phyloP scores from a whole-genome alignment of 2,888 invertebrate species.

The Amphipyra berbera region DNA sequence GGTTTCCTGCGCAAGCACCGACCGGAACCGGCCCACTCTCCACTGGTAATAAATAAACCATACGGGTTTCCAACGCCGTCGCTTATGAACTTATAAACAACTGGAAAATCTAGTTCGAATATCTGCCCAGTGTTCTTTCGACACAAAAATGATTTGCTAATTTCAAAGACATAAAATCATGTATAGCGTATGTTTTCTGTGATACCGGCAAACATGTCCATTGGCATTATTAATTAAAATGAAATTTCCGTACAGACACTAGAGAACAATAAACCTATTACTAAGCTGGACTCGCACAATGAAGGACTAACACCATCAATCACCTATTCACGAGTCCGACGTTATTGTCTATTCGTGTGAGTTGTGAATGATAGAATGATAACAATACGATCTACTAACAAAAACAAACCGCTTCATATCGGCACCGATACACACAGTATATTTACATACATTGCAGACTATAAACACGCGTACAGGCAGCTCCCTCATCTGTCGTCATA shows the following conservation, averaged over 20 bases:
- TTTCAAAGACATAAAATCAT: not conserved
- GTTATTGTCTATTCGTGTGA: constrained; percentile 67
- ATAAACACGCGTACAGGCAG: constrained; percentile 65
- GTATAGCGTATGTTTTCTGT: not conserved
- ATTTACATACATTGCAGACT: constrained; percentile 65
- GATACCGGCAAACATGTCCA: constrained; percentile 21
- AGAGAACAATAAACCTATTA: constrained; percentile 46
- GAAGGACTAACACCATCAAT: constrained; percentile 53
- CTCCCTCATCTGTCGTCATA: constrained; percentile 57
- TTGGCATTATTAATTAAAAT: constrained; percentile 40
- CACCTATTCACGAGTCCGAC: constrained; percentile 49
- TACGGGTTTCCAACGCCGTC: constrained; percentile 55
- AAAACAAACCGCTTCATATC: constrained; percentile 72
- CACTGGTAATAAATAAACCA: constrained; percentile 76
- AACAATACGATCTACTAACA: constrained; percentile 69
- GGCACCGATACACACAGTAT: constrained; percentile 49
- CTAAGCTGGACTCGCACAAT: constrained; percentile 55
- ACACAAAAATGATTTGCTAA: not conserved
- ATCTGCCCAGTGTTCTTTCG: not conserved
- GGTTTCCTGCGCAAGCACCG: constrained; percentile 77
- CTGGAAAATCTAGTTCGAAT: constrained; percentile 34
- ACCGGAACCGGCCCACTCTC: constrained; percentile 76
- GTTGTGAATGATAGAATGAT: constrained; percentile 70
- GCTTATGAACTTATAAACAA: constrained; percentile 60
- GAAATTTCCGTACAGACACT: constrained; percentile 33